Evolutionary conservation across 1,140 invertebrate genomes (phyloP), one percentile per base, ranked within the genome.

Genomic region (Pseudoatta argentina): DNA sequence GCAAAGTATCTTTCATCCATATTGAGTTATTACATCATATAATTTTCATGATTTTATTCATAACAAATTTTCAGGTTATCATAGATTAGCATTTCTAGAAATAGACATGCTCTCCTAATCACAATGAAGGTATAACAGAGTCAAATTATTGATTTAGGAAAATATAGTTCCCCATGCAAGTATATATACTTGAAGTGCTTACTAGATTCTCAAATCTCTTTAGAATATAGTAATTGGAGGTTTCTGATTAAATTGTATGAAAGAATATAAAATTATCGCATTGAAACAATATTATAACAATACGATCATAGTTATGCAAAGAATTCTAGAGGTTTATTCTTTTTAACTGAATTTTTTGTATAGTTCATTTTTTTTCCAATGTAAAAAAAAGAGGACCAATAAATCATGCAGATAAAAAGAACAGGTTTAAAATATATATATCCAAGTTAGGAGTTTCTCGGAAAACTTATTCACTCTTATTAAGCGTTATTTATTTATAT

Each of bases 1-100:
- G 89, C 90, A 94, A 96, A 96, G 86, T 94, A 93, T 18, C 86
- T 91, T 18, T 93, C 87, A 44, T 87, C 86, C 91, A 93, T 91
- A 61, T 83, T 72, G 51, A 51, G 44, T 24, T 77, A 39, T 72
- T 21, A 53, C 44, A 66, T 59, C 75, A 86, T 53, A 51, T 73
- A 69, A 44, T 14, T 86, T 44, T 39, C 48, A 8, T 14, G 63
- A 44, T 12, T 79, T 83, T 30, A 73, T 61, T 85, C 21, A 71
- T 30, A 24, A 34, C 55, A 85, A 34, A 86, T 67, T 82, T 44
- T 63, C 64, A 90, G 86, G 82, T 90, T 90, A 86, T 73, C 30
- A 34, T 6, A 75, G 21, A 24, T 1, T 24, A 24, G 24, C 24
- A 24, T 59, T 81, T 79, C 63, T 79, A 82, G 30, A 30, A 81